phyloP scores from a whole-genome alignment of 2,113 vertebrate genomes.

The Poeciliopsis occidentalis region DNA sequence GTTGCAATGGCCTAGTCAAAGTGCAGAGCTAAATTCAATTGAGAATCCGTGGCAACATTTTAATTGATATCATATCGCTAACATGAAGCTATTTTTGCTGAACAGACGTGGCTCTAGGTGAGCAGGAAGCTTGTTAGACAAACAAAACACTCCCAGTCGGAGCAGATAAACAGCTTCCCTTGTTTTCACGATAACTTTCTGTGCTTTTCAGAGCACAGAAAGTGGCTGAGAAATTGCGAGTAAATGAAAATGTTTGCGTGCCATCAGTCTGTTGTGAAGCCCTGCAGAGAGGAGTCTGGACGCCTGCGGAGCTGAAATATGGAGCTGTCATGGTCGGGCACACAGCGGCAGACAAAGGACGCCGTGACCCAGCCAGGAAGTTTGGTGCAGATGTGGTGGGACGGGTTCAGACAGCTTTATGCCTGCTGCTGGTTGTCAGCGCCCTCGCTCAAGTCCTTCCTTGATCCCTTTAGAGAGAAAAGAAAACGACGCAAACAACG shows the following conservation, averaged over 20 bases:
- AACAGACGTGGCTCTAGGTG: no score
- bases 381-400: slow-evolving; percentile 14
- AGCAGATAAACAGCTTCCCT: slow-evolving; percentile 3
- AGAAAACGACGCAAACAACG: slow-evolving; percentile 13
- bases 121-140: no score
- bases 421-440: not conserved
- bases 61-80: no score
- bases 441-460: slow-evolving; percentile 2
- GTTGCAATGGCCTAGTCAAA: no score
- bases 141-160: not conserved
- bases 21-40: no score
- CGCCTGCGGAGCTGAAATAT: slow-evolving; percentile 67
- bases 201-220: not conserved
- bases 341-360: slow-evolving; percentile 51
- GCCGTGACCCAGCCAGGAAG: slow-evolving; percentile 49
- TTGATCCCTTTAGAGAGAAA: slow-evolving; percentile 7
- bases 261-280: slow-evolving; percentile 29
- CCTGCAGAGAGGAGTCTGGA: slow-evolving; percentile 43
- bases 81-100: no score
- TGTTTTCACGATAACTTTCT: not conserved
- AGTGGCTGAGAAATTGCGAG: slow-evolving; percentile 30
- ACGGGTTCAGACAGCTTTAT: slow-evolving; percentile 18
- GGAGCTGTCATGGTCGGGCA: slow-evolving; percentile 58
- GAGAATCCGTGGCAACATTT: no score
- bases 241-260: slow-evolving; percentile 48